Conservation (phyloP, 2,113 vertebrate genomes). For the Eudyptes chrysolophus region DNA sequence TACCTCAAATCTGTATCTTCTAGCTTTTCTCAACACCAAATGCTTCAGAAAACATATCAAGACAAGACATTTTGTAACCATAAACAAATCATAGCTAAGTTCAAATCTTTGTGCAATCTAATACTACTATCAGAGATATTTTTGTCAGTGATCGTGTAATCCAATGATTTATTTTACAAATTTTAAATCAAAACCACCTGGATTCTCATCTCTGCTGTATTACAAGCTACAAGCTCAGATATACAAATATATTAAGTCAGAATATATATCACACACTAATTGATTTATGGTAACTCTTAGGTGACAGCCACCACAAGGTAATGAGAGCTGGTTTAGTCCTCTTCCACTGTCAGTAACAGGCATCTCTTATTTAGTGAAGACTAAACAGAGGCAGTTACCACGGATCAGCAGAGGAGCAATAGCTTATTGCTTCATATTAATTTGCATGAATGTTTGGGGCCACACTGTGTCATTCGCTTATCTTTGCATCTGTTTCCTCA, state of each 20-base stretch:
- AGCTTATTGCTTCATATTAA: background rate
- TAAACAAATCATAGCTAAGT: background rate
- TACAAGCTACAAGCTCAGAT: background rate
- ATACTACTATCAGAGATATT: background rate
- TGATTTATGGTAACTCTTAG: background rate
- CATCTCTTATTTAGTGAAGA: background rate
- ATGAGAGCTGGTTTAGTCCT: background rate
- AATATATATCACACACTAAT: background rate
- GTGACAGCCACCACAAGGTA: background rate
- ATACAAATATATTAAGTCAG: background rate
- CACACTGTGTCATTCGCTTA: background rate
- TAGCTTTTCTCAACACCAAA: background rate
- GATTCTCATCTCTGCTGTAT: background rate
- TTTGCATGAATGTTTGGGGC: background rate
- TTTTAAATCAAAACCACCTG: background rate
- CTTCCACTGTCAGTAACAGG: background rate
- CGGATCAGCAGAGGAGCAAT: background rate
- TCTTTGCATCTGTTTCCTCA: background rate
- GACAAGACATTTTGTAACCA: background rate
- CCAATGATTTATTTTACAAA: background rate
- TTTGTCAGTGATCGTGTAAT: background rate
- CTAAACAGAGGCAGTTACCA: background rate
- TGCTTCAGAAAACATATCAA: background rate
- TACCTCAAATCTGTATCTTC: background rate
- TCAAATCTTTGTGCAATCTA: background rate